A percentile compares a stretch with the other conserved stretches of the same genome.
phyloP scores from a whole-genome alignment of 2,797 vertebrate species.

The Sebastes itinus region DNA sequence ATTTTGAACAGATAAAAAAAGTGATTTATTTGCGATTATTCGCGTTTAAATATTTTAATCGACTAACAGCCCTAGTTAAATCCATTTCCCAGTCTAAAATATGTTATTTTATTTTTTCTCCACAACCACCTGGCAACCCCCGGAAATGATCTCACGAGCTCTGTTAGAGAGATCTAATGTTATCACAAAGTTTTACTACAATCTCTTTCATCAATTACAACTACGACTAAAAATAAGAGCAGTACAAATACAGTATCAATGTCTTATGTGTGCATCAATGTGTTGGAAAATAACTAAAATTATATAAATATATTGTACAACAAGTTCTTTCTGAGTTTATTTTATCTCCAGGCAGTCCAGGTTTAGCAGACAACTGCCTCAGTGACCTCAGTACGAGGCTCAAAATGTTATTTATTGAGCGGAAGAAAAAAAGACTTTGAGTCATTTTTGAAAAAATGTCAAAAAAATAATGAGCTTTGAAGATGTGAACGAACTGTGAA shows the following conservation, averaged over 20 bases:
- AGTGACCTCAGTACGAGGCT: background rate
- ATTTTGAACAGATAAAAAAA: too few species aligned
- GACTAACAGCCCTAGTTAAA: too few species aligned
- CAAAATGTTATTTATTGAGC: background rate
- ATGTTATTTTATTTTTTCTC: too few species aligned
- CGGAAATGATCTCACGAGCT: too few species aligned
- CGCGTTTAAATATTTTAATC: too few species aligned
- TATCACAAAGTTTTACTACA: background rate
- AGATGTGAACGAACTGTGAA: conserved; percentile 6
- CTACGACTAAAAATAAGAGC: background rate
- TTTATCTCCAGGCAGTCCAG: background rate
- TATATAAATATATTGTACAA: background rate
- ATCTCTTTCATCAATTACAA: conserved; percentile 10
- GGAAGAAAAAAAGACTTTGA: background rate
- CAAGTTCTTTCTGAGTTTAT: background rate
- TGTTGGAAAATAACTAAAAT: background rate
- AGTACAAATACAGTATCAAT: background rate
- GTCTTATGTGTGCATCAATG: background rate
- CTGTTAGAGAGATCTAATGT: background rate
- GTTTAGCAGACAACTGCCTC: background rate
- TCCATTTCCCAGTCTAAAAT: too few species aligned
- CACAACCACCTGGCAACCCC: too few species aligned
- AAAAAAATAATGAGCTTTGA: conserved; percentile 2
- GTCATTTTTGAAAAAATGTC: background rate
- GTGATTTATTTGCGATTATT: too few species aligned